Base-by-base conservation (phyloP, 2,113 vertebrate genomes). In the Rhabdornis inornatus region DNA sequence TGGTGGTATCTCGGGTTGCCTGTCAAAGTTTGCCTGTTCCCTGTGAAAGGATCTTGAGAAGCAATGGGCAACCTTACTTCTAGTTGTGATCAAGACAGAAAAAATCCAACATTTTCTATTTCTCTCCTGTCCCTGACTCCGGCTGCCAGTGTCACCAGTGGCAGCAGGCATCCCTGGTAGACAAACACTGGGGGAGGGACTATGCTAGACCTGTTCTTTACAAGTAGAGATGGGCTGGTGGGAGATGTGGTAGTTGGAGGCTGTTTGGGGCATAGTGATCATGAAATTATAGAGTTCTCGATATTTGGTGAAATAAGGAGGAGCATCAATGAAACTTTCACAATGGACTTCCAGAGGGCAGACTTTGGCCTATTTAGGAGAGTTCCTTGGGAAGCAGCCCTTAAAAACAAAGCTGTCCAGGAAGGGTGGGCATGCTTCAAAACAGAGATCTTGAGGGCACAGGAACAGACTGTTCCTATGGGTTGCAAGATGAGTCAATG, bases 401-500 rank as follows among this genome's bases (percentile, higher is more conserved):
- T 55, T 55, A 42, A 55, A 71, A 70, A 53, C 49, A 53, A 40
- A 77, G 47, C 18, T 8, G 11, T 42, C 37, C 37, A 64, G 47
- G 59, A 64, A 27, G 6, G 30, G 14, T 78, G 18, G 14, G 31
- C 4, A 2, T 78, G 14, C 47, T n/a, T 64, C 47, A 52, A n/a
- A 63, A 11, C 7, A n/a, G 44, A 49, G 23, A 63, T 28, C 24
- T 63, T 78, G 23, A 52, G 30, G 37, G 30, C 37, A n/a, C 18
- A 52, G 49, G 23, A 64, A 52, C 59, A 42, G 23, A n/a, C 14
- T 52, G 37, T 63, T 47, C 23, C 14, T 52, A 30, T 52, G 47
- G 4, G 5, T 47, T 17, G 30, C n/a, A 52, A 78, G 30, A 78
- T 63, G 18, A 63, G 30, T 42, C 0, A 1, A 10, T 2, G 1